Evolutionary conservation across 2,797 vertebrate species (phyloP), one percentile per base, ranked within the genome.

Genomic region (Nannoperca australis): DNA sequence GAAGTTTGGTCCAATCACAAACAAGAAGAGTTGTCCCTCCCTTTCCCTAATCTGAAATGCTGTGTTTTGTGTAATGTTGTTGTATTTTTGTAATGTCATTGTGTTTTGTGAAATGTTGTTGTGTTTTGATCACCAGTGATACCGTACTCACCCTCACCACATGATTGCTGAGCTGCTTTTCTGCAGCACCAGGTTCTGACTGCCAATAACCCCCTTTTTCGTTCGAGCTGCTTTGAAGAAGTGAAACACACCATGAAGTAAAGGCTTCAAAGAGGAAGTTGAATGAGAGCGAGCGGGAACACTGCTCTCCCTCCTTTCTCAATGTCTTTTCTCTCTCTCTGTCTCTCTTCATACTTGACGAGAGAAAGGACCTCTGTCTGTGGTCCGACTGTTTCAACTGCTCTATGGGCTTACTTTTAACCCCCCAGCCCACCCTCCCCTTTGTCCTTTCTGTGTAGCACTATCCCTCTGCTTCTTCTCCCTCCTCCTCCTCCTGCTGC

Each of bases 401-500:
- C 80, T 88, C 70, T 60, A 63, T 73, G 85, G 88, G 81, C 79
- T 71, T 70, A 73, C 77, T 79, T 90, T 82, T 77, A 82, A 73
- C 13, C 53, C 30, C 3, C 58, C 75, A 27, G 24, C 65, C 64
- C 58, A 56, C 50, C 75, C 61, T 53, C 70, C 60, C 53, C 63
- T 78, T 55, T 34, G 42, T 50, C 78, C 80, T 78, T 30, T 82
- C 58, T 86, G 44, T 87, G 64, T 70, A 87, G 76, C 45, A 9
- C 78, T 85, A 64, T 85, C 78, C 79, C 36, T 71, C 82, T 82
- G 60, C 71, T 78, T 66, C 73, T 64, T 51, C 64, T 82, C 75
- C n/a, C 78, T 76, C 27, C 84, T 89, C 70, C 81, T 70, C 90
- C 92, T 96, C 84, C 76, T 89, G 82, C 88, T 91, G 73, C 92